phyloP scores from a whole-genome alignment of 2,888 invertebrate genomes.

The Drosophila putrida region DNA sequence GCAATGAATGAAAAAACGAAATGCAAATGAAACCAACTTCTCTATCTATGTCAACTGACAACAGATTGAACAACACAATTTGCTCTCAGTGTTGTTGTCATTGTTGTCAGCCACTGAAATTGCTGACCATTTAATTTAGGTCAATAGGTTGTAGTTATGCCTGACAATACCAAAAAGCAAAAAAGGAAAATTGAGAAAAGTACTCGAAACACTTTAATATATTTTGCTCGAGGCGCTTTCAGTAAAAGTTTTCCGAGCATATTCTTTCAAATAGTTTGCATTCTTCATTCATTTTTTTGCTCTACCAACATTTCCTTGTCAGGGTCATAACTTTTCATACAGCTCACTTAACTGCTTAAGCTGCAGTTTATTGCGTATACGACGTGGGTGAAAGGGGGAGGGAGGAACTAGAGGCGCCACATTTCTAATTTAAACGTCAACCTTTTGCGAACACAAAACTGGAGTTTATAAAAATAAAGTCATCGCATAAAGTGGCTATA shows the following conservation, averaged over 20 bases:
- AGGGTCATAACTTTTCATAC: constrained; percentile 55
- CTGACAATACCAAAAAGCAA: constrained; percentile 24
- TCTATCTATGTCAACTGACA: constrained; percentile 41
- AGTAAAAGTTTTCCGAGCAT: constrained; percentile 34
- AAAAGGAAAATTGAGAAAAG: background rate
- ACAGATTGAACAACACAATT: constrained; percentile 47
- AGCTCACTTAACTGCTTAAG: constrained; percentile 63
- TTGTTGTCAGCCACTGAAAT: constrained; percentile 38
- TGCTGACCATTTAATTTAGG: constrained; percentile 60
- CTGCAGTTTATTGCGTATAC: constrained; percentile 50
- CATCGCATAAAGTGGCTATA: constrained; percentile 65
- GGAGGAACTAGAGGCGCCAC: constrained; percentile 21
- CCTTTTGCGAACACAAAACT: constrained; percentile 18
- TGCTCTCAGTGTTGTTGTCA: constrained; percentile 6
- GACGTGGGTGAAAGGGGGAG: background rate
- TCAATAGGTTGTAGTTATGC: constrained; percentile 53
- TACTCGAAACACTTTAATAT: constrained; percentile 37
- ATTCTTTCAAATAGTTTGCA: constrained; percentile 33
- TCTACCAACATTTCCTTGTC: constrained; percentile 2
- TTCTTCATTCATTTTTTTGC: constrained; percentile 1
- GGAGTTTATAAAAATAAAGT: constrained; percentile 67
- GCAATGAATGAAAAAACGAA: constrained; percentile 34
- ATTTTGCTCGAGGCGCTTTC: constrained; percentile 22
- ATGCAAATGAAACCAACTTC: constrained; percentile 33
- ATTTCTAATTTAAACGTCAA: constrained; percentile 55